Conservation (phyloP, 2,113 vertebrate genomes). For the Struthidea cinerea region DNA sequence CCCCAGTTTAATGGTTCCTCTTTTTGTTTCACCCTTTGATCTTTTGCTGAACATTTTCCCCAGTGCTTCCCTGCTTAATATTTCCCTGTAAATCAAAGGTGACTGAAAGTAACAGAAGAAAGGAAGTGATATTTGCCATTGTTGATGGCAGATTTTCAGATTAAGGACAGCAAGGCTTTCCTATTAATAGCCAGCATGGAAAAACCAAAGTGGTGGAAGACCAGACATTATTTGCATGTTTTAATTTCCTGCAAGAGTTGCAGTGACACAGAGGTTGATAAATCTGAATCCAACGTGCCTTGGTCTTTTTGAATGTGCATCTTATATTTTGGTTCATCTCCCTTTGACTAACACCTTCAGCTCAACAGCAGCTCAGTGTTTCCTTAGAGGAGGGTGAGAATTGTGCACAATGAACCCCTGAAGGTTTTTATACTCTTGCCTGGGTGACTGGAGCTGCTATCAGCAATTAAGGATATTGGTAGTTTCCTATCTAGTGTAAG, state of each 20-base stretch:
- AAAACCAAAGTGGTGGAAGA: neutral
- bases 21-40: slow-evolving; percentile 2
- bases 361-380: neutral
- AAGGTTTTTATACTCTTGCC: neutral
- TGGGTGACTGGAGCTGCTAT: neutral
- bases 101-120: slow-evolving; percentile 2
- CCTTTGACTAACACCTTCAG: neutral
- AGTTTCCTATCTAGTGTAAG: neutral
- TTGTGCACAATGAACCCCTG: neutral
- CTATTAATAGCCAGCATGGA: neutral
- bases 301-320: neutral
- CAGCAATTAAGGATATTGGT: neutral
- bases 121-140: neutral
- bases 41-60: neutral
- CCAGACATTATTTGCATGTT: neutral
- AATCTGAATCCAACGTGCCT: neutral
- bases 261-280: neutral
- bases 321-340: neutral
- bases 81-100: slow-evolving; percentile 28
- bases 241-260: neutral
- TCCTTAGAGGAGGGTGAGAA: neutral
- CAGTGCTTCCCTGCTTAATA: neutral
- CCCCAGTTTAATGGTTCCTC: neutral
- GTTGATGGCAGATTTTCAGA: slow-evolving; percentile 17
- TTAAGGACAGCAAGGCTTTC: neutral